Base-by-base conservation (phyloP, 2,888 invertebrate species). In the Cephalotes varians region DNA sequence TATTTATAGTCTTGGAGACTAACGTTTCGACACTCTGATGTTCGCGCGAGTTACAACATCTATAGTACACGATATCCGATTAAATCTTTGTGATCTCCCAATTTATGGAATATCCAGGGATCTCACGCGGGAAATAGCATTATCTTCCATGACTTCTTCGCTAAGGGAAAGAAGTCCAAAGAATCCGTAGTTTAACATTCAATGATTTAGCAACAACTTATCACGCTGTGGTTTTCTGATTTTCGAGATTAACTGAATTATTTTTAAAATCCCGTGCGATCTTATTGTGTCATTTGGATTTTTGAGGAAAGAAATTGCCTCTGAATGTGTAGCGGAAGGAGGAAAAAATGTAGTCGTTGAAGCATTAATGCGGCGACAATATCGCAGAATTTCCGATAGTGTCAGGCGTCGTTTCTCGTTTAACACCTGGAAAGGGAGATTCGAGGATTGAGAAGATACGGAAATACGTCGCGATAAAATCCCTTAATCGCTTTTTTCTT, bases 401-500 rank as follows among this genome's bases (percentile, higher is more conserved):
- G 6, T 5, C n/a, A 7, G 1, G 25, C 25, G 15, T 56, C 40
- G 12, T 25, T 64, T 49, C 34, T 64, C 74, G 74, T 51, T 76
- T 64, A 65, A 65, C 28, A 28, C 25, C 18, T 9, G 12, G 44
- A 25, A 10, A 21, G 7, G 18, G 15, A 25, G 12, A 34, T 15
- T 34, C 18, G 2, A 15, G 12, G 10, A 2, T 21, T 56, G 72
- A 47, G 7, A 58, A 56, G 44, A 56, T 77, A 77, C 44, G 56
- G 34, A 58, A 71, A 71, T 77, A 25, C 56, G 18, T 34, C 28
- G 34, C 18, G 25, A 28, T 12, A 28, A 74, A 77, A 77, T 77
- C 54, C 31, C 54, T 71, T 77, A 77, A 77, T 77, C 77, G 71
- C 34, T 21, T 47, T 40, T 71, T 56, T 76, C 37, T 56, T 77